phyloP scores from a whole-genome alignment of 2,888 invertebrate genomes.

The Lacanobia wlatinum region DNA sequence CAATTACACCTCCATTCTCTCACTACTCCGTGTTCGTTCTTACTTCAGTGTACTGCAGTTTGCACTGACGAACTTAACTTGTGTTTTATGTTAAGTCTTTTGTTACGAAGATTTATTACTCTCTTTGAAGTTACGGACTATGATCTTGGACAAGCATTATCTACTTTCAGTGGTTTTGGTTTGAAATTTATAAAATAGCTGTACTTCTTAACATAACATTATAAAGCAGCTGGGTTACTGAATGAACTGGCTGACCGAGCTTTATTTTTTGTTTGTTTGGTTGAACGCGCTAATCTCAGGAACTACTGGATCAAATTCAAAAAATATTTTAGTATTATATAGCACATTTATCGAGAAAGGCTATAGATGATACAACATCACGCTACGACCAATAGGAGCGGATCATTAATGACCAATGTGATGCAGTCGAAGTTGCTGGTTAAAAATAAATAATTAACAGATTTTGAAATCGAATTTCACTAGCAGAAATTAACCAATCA shows the following conservation, averaged over 20 bases:
- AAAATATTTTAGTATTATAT: no score
- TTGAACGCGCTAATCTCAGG: no score
- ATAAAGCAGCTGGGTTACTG: not conserved
- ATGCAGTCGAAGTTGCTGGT: no score
- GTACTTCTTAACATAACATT: slow-evolving; percentile 2
- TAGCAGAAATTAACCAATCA: no score
- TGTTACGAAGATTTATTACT: slow-evolving; percentile 65
- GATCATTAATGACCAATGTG: no score
- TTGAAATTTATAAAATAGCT: slow-evolving; percentile 22
- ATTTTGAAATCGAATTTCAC: no score
- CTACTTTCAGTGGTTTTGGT: slow-evolving; percentile 29
- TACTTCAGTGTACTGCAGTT: slow-evolving; percentile 62
- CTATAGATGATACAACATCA: no score
- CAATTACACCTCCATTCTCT: slow-evolving; percentile 18
- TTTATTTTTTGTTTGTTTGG: no score
- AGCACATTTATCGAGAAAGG: no score
- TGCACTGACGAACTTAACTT: slow-evolving; percentile 68
- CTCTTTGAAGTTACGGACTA: slow-evolving; percentile 60
- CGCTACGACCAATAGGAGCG: no score
- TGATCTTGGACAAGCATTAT: slow-evolving; percentile 58
- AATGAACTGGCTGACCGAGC: not conserved
- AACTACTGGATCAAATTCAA: no score
- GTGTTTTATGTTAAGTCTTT: slow-evolving; percentile 66
- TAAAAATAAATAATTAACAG: no score
- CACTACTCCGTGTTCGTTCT: slow-evolving; percentile 55